phyloP scores from a whole-genome alignment of 1,140 invertebrate species.

The Paracyclopina nana region DNA sequence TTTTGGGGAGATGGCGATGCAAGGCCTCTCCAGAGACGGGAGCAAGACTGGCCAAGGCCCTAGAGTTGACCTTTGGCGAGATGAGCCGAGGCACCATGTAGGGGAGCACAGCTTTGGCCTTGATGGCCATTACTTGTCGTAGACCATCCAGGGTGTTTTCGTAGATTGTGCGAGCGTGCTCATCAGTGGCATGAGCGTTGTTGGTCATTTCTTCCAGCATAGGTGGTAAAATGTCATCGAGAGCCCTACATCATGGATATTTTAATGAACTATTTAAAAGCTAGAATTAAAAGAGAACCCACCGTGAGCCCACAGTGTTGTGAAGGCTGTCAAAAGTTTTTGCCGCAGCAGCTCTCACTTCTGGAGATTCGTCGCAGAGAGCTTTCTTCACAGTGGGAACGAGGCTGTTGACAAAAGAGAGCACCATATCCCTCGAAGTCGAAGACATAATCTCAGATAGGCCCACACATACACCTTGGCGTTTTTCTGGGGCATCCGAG shows the following conservation, averaged over 20 bases:
- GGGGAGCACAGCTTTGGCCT: conserved; percentile 79
- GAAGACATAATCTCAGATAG: conserved; percentile 94
- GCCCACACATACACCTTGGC: conserved; percentile 94
- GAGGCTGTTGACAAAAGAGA: conserved; percentile 78
- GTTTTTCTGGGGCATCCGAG: conserved; percentile 70
- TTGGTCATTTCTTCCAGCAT: conserved; percentile 66
- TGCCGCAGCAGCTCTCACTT: conserved; percentile 81
- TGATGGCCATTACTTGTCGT: conserved; percentile 88
- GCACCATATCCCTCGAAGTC: conserved; percentile 80
- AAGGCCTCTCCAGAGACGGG: conserved; percentile 79
- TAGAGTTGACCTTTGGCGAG: conserved; percentile 61
- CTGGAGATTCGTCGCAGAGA: conserved; percentile 71
- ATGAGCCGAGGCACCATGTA: conserved; percentile 88
- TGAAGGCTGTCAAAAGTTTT: conserved; percentile 91
- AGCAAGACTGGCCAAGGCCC: conserved; percentile 72
- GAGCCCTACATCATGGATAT: conserved; percentile 61
- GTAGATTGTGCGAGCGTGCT: too few relatives aligned
- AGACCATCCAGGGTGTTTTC: conserved; percentile 80
- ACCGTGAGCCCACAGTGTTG: conserved; percentile 78
- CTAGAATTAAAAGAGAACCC: too few relatives aligned
- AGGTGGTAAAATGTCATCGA: conserved; percentile 89
- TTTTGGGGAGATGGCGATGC: conserved; percentile 71
- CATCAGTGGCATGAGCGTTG: too few relatives aligned
- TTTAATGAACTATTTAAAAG: too few relatives aligned
- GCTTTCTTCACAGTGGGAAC: conserved; percentile 90